Evolutionary conservation across 2,113 vertebrate genomes (phyloP).

Genomic region (Gymnogyps californianus): DNA sequence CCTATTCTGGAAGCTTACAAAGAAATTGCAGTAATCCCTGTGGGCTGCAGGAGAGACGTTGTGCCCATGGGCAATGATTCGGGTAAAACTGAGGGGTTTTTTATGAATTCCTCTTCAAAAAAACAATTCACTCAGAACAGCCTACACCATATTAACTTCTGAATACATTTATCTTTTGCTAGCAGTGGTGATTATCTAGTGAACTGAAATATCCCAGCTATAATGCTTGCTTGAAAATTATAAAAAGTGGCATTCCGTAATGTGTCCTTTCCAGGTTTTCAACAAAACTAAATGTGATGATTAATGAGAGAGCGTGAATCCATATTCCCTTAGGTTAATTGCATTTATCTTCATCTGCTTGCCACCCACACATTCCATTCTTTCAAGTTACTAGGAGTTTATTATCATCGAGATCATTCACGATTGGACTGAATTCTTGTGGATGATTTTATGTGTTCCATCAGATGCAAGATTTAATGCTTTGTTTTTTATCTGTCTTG

Average conservation of each 20-base stretch:
- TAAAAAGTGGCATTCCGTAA: background rate
- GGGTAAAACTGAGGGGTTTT: background rate
- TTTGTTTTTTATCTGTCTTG: background rate
- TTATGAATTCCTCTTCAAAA: background rate
- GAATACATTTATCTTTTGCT: background rate
- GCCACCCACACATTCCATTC: conserved; percentile 5
- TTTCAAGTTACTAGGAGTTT: background rate
- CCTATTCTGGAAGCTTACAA: background rate
- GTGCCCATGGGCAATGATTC: background rate
- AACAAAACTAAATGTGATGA: background rate
- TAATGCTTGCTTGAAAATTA: background rate
- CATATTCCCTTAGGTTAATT: conserved; percentile 9
- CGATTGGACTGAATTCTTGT: background rate
- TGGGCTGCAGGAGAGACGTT: background rate
- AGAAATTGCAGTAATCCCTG: conserved; percentile 5
- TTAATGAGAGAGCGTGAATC: background rate
- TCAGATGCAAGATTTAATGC: conserved; percentile 11
- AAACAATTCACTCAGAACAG: background rate
- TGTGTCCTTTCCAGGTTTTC: conserved; percentile 5
- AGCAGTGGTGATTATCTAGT: background rate
- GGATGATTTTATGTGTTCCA: background rate
- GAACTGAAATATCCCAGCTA: background rate
- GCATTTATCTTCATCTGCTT: background rate
- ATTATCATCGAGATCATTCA: conserved; percentile 24
- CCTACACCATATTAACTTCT: background rate